These are phyloP conservation scores for Punctoribates punctum DNA, from an alignment of 2,888 invertebrate species.

Conservation along the genomic window DNA sequence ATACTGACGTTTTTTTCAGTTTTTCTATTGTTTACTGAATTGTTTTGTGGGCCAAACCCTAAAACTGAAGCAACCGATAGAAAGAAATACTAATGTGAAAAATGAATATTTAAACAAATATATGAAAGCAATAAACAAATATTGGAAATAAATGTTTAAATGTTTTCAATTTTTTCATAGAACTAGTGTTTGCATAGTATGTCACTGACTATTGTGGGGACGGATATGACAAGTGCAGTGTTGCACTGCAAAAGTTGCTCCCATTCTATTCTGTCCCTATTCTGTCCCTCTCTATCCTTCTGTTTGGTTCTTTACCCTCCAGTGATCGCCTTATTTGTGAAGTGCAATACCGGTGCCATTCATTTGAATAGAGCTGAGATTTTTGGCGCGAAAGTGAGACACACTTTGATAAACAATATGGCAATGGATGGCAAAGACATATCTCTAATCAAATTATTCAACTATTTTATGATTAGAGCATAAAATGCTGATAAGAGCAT, in stretches of 20 bases:
- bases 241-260: background rate
- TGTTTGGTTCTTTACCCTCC: background rate
- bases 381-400: background rate
- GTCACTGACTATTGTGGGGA: background rate
- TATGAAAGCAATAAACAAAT: conserved; percentile 4
- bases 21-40: background rate
- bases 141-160: background rate
- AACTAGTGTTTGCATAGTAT: background rate
- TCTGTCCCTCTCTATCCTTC: background rate
- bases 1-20: background rate
- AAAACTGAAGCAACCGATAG: background rate
- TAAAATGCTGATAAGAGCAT: conserved; percentile 7
- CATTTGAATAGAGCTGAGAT: background rate
- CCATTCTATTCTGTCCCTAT: too few species aligned
- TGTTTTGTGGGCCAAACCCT: conserved; percentile 1
- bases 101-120: background rate
- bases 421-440: conserved; percentile 5
- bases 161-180: background rate
- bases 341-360: conserved; percentile 6
- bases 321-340: background rate
- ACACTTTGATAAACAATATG: conserved; percentile 11
- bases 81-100: background rate
- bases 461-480: background rate
- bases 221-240: conserved; percentile 5
- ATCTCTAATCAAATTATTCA: background rate